Conservation (phyloP, 2,113 vertebrate species). For the Cepphus grylle region DNA sequence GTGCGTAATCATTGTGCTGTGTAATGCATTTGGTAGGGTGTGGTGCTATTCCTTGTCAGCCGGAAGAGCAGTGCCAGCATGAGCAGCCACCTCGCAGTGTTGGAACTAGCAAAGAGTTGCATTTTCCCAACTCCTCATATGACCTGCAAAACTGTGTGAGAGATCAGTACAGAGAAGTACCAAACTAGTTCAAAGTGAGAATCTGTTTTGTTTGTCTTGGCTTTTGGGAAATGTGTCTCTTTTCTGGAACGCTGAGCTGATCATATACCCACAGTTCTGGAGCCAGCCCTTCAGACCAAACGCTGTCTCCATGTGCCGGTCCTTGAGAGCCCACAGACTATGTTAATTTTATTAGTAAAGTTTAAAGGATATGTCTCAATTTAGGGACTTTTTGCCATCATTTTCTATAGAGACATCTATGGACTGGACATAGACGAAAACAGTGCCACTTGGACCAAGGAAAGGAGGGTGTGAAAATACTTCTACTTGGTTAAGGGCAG, state of each 20-base stretch:
- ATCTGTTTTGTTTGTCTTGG: background rate
- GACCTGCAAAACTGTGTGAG: background rate
- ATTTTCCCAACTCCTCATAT: background rate
- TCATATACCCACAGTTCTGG: background rate
- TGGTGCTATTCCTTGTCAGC: constrained; percentile 43
- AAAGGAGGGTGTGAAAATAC: background rate
- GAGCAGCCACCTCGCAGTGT: background rate
- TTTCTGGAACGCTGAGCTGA: background rate
- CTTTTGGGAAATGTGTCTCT: background rate
- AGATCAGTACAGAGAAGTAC: background rate
- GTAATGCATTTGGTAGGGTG: constrained; percentile 21
- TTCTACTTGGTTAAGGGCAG: background rate
- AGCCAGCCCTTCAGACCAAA: background rate
- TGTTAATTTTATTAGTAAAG: background rate
- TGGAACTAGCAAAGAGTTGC: background rate
- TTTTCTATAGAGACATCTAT: background rate
- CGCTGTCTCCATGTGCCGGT: background rate
- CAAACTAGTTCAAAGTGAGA: background rate
- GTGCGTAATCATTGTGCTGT: background rate
- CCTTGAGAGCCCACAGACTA: background rate
- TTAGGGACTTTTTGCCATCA: background rate
- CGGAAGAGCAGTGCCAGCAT: constrained; percentile 8
- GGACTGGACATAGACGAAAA: background rate
- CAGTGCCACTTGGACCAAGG: background rate
- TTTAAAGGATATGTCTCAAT: background rate